Evolutionary conservation across 2,113 vertebrate species (phyloP).

Genomic region (Baryphthengus martii): DNA sequence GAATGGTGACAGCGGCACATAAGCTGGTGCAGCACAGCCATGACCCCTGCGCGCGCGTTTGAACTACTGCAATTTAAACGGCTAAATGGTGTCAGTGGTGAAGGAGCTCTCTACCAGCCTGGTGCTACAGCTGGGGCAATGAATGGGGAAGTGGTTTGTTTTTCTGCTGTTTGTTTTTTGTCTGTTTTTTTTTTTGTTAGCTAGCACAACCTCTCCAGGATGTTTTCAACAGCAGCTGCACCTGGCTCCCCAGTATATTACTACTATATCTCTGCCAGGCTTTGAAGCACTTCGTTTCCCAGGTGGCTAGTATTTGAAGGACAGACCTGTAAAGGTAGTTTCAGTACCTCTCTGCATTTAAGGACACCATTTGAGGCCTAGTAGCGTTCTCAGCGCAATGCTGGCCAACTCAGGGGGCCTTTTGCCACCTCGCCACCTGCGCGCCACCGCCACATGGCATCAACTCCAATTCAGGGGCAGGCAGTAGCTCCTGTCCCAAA

Average conservation of each 20-base stretch:
- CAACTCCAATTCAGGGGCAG: fast-evolving
- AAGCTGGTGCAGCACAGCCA: neutral
- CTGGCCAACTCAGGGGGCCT: fast-evolving
- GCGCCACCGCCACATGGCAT: fast-evolving
- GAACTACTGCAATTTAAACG: neutral
- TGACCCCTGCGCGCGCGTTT: fast-evolving
- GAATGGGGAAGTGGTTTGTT: neutral
- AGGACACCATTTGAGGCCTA: neutral
- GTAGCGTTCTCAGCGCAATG: fast-evolving
- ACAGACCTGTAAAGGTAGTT: fast-evolving
- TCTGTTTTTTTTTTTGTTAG: neutral
- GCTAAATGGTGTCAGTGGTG: neutral
- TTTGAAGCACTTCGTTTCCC: neutral
- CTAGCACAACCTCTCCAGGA: neutral
- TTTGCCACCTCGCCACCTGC: fast-evolving
- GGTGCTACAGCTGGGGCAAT: fast-evolving
- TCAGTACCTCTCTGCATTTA: neutral
- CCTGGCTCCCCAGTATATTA: neutral
- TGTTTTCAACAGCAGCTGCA: neutral
- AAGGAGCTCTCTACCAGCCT: neutral
- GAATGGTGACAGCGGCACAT: fast-evolving
- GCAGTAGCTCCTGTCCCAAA: neutral
- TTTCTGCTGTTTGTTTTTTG: too few relatives aligned
- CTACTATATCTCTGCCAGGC: neutral
- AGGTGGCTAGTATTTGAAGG: fast-evolving